phyloP scores from a whole-genome alignment of 2,888 invertebrate genomes.

The Drosophila barbarae region DNA sequence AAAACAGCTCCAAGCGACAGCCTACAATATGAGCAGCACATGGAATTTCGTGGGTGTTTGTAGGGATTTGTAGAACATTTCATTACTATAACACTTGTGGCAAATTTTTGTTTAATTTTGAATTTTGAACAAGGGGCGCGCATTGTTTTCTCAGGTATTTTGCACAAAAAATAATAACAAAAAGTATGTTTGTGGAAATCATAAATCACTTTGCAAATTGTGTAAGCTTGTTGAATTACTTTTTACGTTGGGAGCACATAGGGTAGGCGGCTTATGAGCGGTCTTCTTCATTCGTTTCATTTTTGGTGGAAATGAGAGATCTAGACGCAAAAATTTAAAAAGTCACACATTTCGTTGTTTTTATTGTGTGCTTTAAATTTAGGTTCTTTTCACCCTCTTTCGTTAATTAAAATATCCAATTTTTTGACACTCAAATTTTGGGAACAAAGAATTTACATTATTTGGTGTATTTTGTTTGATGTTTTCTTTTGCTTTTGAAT shows the following conservation, averaged over 20 bases:
- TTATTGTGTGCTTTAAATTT: constrained; percentile 12
- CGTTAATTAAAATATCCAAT: constrained; percentile 65
- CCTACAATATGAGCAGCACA: constrained; percentile 65
- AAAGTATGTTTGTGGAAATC: constrained; percentile 17
- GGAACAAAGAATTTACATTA: constrained; percentile 40
- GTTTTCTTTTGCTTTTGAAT: constrained; percentile 46
- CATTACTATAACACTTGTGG: constrained; percentile 20
- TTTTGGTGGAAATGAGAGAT: constrained; percentile 50
- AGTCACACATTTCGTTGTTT: constrained; percentile 47
- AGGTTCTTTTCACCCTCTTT: constrained; percentile 11
- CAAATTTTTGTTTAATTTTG: constrained; percentile 46
- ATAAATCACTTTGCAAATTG: constrained; percentile 49
- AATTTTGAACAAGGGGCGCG: constrained; percentile 42
- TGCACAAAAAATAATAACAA: constrained; percentile 8
- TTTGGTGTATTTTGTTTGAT: constrained; percentile 35
- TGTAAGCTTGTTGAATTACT: constrained; percentile 42
- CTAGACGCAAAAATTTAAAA: constrained; percentile 53
- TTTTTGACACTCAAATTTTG: constrained; percentile 59
- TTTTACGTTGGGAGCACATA: constrained; percentile 76
- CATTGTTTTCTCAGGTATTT: constrained; percentile 46
- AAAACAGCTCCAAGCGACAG: constrained; percentile 71
- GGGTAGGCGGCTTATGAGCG: constrained; percentile 80
- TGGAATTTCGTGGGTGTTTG: constrained; percentile 42
- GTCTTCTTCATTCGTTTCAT: constrained; percentile 77
- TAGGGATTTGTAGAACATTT: constrained; percentile 33